A percentile compares a stretch with the other conserved stretches of the same genome.
phyloP scores from a whole-genome alignment of 2,797 vertebrate genomes.

The Eospalax fontanierii region DNA sequence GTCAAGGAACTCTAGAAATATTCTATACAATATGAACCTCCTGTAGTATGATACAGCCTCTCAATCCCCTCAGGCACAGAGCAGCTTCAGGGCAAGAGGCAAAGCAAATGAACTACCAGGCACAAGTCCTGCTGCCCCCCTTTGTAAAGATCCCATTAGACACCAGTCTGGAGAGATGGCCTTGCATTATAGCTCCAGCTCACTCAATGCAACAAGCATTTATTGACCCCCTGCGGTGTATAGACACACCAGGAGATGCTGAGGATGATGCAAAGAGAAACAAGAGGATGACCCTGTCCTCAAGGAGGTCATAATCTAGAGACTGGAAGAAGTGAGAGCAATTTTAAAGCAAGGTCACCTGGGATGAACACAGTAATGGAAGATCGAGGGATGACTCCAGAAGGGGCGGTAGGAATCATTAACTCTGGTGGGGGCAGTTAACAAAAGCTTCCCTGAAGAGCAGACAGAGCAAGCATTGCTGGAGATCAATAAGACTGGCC shows the following conservation, averaged over 20 bases:
- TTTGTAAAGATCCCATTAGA: slow-evolving; percentile 9
- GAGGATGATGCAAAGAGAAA: neutral
- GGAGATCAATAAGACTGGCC: slow-evolving; percentile 65
- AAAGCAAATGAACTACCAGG: neutral
- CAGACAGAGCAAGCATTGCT: neutral
- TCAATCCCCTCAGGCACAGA: neutral
- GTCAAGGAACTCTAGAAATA: neutral
- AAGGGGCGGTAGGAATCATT: neutral
- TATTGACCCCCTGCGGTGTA: slow-evolving; percentile 44
- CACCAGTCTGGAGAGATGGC: neutral
- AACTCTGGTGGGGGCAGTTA: slow-evolving; percentile 16
- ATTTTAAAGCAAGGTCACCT: neutral
- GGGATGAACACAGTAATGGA: neutral
- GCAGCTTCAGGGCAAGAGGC: neutral
- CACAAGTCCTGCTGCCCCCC: neutral
- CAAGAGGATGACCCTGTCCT: slow-evolving; percentile 30
- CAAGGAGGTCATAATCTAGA: slow-evolving; percentile 52
- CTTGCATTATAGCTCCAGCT: neutral
- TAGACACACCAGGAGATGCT: neutral
- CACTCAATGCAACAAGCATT: neutral
- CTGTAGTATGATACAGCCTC: neutral
- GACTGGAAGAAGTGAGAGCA: neutral
- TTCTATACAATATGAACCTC: neutral
- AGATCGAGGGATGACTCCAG: neutral
- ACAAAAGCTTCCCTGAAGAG: slow-evolving; percentile 54